A percentile compares a stretch with the other conserved stretches of the same genome.
phyloP scores from a whole-genome alignment of 2,113 vertebrate species.

The Machaerirhynchus nigripectus region DNA sequence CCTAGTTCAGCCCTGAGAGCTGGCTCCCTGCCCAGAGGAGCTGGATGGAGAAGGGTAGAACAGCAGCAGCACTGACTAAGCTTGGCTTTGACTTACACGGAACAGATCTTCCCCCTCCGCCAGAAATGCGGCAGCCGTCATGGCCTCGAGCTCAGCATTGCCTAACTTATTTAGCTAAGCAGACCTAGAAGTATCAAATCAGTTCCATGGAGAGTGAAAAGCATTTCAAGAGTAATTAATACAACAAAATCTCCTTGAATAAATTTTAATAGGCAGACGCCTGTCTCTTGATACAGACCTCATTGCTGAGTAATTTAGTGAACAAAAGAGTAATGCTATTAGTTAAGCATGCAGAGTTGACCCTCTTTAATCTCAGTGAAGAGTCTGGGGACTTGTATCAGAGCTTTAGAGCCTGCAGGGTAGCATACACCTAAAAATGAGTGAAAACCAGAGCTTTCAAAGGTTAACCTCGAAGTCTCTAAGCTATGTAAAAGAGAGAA shows the following conservation, averaged over 20 bases:
- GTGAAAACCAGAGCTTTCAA: background rate
- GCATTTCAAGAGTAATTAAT: background rate
- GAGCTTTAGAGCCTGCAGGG: background rate
- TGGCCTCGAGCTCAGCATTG: background rate
- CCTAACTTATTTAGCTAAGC: background rate
- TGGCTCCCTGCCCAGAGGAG: background rate
- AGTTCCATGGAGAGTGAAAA: background rate
- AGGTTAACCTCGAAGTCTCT: background rate
- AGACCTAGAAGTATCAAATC: background rate
- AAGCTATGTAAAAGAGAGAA: background rate
- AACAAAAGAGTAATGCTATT: conserved; percentile 9
- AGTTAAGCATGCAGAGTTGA: background rate
- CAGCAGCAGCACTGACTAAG: background rate
- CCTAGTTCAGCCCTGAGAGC: background rate
- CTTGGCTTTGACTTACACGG: conserved; percentile 13
- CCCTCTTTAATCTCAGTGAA: background rate
- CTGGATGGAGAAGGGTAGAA: background rate
- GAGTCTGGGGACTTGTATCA: background rate
- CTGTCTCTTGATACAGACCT: background rate
- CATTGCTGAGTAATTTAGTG: background rate
- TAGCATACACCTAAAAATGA: background rate
- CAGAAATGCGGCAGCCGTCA: fast-evolving
- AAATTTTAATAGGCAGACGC: background rate
- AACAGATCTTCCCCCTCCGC: background rate
- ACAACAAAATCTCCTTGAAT: background rate